Base-by-base conservation (phyloP, 1,140 invertebrate species). In the Ceratina calcarata region DNA sequence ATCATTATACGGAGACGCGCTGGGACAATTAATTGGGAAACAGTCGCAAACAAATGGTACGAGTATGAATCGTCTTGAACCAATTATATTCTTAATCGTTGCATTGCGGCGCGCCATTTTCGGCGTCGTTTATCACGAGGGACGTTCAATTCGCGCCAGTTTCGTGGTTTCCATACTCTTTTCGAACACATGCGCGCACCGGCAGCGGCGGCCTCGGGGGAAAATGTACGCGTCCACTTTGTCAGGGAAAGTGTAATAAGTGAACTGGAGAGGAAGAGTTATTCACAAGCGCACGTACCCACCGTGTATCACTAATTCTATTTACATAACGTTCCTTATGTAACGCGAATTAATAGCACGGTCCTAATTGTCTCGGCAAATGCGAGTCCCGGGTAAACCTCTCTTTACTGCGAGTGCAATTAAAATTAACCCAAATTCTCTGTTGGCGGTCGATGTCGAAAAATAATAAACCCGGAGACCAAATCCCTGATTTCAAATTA, bases 161-260 rank as follows among this genome's bases (percentile, higher is more conserved):
- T 57, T 20, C 53, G 13, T 15, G 6, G 27, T n/a, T 27, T 24
- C 49, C 61, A 16, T 16, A 3, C 66, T 10, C 37, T 16, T 65
- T 65, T 20, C 15, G 0, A 16, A 49, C 37, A 45, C 37, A 68
- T 68, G 51, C 51, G 24, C 12, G 16, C 15, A 10, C 32, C 13
- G 10, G 61, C 2, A 3, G 2, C 2, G 22, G 67, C 51, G 20
- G 12, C 8, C 37, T 45, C 37, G 37, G 37, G 4, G 12, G 18
- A 1, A 51, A 55, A 55, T 27, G 49, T 27, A 55, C 7, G 24
- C 51, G 67, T 27, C 49, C 67, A 53, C 22, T 69, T 55, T 69
- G 13, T 69, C 51, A 37, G n/a, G 27, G 27, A 57, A 24, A n/a
- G 57, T 32, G 69, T 71, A 60, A 71, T 71, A 60, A 71, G 69